Conservation (phyloP, 2,113 vertebrate species). For the Pionites leucogaster region DNA sequence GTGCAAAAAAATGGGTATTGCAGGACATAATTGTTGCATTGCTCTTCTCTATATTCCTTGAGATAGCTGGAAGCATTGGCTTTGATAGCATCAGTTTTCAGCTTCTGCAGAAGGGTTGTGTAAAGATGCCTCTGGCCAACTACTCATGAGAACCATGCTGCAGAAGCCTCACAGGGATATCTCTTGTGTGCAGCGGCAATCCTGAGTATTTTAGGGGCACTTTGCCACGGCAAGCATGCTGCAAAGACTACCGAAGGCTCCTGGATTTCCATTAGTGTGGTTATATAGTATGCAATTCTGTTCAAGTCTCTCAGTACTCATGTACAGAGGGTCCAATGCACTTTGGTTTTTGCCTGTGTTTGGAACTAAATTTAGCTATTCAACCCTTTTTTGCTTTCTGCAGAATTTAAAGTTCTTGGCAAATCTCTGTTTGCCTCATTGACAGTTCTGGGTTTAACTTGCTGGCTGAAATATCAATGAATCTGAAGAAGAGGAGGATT, state of each 20-base stretch:
- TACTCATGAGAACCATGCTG: background rate
- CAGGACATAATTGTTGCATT: background rate
- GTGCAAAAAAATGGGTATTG: background rate
- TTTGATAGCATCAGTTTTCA: background rate
- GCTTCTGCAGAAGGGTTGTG: background rate
- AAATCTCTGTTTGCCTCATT: background rate
- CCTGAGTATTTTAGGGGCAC: background rate
- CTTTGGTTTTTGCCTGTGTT: background rate
- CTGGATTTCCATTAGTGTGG: rapidly evolving
- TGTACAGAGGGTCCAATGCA: background rate
- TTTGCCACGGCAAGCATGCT: background rate
- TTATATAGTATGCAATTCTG: background rate
- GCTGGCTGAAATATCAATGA: background rate
- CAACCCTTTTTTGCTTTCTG: background rate
- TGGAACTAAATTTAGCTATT: background rate
- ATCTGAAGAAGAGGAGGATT: background rate
- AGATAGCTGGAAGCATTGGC: background rate
- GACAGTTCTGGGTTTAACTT: background rate
- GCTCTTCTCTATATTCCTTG: background rate
- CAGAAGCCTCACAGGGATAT: background rate
- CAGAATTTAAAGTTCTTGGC: background rate
- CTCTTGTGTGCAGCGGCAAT: background rate
- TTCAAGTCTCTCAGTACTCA: background rate
- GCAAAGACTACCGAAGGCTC: background rate
- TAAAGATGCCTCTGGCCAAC: background rate